Evolutionary conservation across 1,140 invertebrate species (phyloP).

Genomic region (Probaryconus sp.): DNA sequence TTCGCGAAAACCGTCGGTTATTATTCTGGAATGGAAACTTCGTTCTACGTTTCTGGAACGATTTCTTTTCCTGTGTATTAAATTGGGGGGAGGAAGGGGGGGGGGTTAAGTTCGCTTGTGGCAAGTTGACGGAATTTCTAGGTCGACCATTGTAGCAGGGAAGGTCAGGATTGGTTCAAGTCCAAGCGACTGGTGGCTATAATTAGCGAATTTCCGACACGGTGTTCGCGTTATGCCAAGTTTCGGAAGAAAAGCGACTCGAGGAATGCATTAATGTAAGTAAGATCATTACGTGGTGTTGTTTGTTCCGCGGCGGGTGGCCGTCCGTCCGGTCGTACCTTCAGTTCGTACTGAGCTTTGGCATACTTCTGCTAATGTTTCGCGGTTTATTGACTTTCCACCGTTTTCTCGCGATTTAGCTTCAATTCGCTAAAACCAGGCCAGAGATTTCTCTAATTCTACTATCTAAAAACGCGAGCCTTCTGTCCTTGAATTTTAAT

Average conservation of each 20-base stretch:
- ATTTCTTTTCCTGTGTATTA: too few relatives aligned
- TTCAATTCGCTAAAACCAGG: slow-evolving; percentile 43
- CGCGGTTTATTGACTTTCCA: slow-evolving; percentile 50
- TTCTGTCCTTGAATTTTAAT: slow-evolving; percentile 30
- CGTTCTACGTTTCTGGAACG: too few relatives aligned
- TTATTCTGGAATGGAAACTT: too few relatives aligned
- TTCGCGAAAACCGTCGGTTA: too few relatives aligned
- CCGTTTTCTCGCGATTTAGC: slow-evolving; percentile 23
- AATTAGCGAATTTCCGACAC: slow-evolving; percentile 72
- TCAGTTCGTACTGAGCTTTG: slow-evolving; percentile 19
- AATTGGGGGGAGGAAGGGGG: too few relatives aligned
- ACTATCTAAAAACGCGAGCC: background rate
- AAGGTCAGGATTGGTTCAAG: slow-evolving; percentile 77
- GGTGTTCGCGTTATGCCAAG: slow-evolving; percentile 35
- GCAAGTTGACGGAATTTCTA: slow-evolving; percentile 67
- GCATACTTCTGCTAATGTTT: slow-evolving; percentile 38
- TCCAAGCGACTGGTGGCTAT: slow-evolving; percentile 74
- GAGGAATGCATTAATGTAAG: slow-evolving; percentile 41
- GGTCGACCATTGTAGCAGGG: slow-evolving; percentile 72
- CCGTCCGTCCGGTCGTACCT: background rate
- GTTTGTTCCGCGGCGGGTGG: slow-evolving; percentile 3
- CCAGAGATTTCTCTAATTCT: slow-evolving; percentile 30
- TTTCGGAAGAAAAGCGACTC: slow-evolving; percentile 29
- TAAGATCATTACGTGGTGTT: slow-evolving; percentile 18
- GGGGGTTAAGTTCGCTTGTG: slow-evolving; percentile 49